Percentiles rank a stretch among this genome's conserved stretches.
phyloP scores from a whole-genome alignment of 1,140 invertebrate genomes.

The Orussus abietinus region DNA sequence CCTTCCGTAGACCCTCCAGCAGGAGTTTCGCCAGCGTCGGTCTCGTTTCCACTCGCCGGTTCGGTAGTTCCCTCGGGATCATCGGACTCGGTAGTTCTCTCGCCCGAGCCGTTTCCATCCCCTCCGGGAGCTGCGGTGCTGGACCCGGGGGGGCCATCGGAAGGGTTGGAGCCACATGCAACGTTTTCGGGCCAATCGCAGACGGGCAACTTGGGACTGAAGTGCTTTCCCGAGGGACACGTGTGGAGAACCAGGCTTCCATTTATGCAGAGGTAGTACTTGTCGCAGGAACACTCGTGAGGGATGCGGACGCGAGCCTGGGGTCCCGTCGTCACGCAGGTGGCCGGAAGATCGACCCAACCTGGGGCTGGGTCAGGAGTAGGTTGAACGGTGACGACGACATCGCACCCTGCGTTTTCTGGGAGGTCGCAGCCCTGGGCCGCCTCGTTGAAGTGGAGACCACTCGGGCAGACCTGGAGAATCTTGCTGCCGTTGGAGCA shows the following conservation, averaged over 20 bases:
- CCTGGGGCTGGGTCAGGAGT: too few species aligned
- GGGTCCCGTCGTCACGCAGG: too few species aligned
- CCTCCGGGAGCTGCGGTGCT: background rate
- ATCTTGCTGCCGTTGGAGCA: slow-evolving; percentile 52
- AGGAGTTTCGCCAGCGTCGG: too few species aligned
- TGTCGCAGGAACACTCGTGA: slow-evolving; percentile 23
- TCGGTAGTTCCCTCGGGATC: background rate
- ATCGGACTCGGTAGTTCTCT: slow-evolving; percentile 1
- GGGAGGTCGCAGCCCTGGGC: slow-evolving; percentile 45
- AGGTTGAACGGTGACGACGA: background rate
- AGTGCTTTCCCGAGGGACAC: slow-evolving; percentile 29
- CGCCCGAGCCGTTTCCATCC: too few species aligned
- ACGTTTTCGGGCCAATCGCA: slow-evolving; percentile 42
- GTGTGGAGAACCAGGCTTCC: slow-evolving; percentile 20
- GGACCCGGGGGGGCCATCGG: background rate
- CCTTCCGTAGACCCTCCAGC: too few species aligned
- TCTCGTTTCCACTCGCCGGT: too few species aligned
- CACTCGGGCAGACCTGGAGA: slow-evolving; percentile 45
- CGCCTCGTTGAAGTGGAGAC: slow-evolving; percentile 52
- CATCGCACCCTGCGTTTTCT: slow-evolving; percentile 24
- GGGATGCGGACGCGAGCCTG: too few species aligned
- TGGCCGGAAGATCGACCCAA: too few species aligned
- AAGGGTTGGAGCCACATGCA: slow-evolving; percentile 16
- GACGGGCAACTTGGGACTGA: slow-evolving; percentile 32
- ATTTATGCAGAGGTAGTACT: slow-evolving; percentile 38